Base-by-base conservation (phyloP, 2,797 vertebrate genomes). In the Clarias fuscus region DNA sequence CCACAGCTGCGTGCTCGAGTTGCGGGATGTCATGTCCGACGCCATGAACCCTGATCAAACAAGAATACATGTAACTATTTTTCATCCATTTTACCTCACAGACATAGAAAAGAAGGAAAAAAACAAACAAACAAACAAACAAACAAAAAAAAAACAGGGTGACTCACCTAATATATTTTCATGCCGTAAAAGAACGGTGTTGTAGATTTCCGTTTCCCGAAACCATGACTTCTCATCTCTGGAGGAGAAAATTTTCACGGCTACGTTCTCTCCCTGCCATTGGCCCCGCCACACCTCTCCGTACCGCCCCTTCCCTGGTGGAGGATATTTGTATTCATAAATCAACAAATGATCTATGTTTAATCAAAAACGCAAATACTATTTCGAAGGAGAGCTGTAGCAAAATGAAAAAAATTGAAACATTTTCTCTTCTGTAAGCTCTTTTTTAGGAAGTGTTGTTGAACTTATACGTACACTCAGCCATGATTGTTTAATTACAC, bases 1-100 rank as follows among this genome's bases (percentile, higher is more conserved):
- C 96, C 96, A 96, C 91, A 96, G 94, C 92, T 96, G 96, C 40
- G 96, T 96, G 94, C 95, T 96, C 87, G 96, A 96, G 94, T 96
- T 96, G 48, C 96, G 93, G 14, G 96, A 96, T 1, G 96, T 96
- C 96, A 96, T 96, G 91, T 96, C 96, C 0, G 96, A 96, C 1
- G 96, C 96, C 94, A 95, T 96, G 92, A 96, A 96, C 70, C 95
- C 96, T 96, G 91, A 88, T 3, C 1, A 40, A 65, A 68, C 71
- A 83, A 1, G 53, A 13, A 27, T 27, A 13, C 64, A 2, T 15
- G 14, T 27, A 53, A 27, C 15, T 18, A 33, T 6, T 33, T 14
- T 33, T 17, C 27, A 17, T 33, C 6, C 6, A 33, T 65, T 65
- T 27, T 33, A 33, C 17, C 17, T 11, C 24, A 64, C 3, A 65